Evolutionary conservation across 2,113 vertebrate species (phyloP).

Genomic region (Xerus inauris): DNA sequence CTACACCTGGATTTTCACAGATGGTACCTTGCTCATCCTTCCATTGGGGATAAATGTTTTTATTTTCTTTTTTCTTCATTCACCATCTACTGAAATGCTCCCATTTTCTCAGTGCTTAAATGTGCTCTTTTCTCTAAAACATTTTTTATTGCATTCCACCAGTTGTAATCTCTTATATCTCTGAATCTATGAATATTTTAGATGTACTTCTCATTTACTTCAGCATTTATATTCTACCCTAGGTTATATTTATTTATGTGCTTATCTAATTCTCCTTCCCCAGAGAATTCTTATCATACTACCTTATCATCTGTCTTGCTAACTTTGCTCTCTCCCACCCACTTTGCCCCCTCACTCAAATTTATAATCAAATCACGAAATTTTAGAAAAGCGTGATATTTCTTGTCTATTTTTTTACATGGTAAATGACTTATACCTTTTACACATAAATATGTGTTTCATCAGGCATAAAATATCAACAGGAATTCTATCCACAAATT

Average conservation of each 20-base stretch:
- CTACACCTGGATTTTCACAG: background rate
- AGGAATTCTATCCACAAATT: background rate
- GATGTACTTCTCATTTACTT: background rate
- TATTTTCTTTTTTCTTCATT: background rate
- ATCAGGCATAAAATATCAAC: background rate
- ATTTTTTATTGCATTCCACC: background rate
- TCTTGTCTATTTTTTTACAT: background rate
- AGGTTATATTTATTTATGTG: background rate
- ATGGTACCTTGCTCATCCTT: background rate
- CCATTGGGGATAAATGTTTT: background rate
- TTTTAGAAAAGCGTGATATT: background rate
- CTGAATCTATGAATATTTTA: background rate
- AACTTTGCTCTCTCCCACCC: background rate
- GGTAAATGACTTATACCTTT: background rate
- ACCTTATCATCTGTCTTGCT: background rate
- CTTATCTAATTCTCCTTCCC: background rate
- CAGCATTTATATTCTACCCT: background rate
- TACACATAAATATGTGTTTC: slow-evolving; percentile 1
- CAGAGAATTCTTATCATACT: background rate
- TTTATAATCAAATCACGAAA: background rate
- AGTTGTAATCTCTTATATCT: background rate
- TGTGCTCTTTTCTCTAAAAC: background rate
- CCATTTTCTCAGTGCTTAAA: background rate
- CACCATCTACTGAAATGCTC: accelerated
- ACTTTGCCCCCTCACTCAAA: background rate